Conservation (phyloP, 2,888 invertebrate genomes). For the Nephrotoma flavescens region DNA sequence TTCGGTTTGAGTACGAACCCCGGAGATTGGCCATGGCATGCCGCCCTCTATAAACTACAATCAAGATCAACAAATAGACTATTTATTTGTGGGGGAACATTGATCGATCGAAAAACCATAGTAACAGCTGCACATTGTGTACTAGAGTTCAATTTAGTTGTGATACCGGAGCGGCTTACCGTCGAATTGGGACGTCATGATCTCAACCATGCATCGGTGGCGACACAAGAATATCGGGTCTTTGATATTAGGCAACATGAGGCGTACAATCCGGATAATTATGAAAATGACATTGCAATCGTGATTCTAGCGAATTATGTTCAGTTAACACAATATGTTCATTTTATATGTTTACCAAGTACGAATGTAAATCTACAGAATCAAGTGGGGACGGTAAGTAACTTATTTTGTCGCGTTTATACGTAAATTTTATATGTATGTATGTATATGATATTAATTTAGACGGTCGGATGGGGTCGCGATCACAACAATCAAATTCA, state of each 20-base stretch:
- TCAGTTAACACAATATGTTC: conserved; percentile 20
- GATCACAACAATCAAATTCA: conserved; percentile 15
- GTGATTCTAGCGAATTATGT: conserved; percentile 24
- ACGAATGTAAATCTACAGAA: background rate
- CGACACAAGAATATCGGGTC: conserved; percentile 21
- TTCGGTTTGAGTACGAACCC: background rate
- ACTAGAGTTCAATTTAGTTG: conserved; percentile 15
- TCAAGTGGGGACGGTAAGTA: background rate
- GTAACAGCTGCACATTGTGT: conserved; percentile 27
- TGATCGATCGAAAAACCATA: conserved; percentile 24
- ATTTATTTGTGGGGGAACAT: conserved; percentile 28
- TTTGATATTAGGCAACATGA: conserved; percentile 9
- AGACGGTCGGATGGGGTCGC: conserved; percentile 27
- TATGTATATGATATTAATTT: background rate
- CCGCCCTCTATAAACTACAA: conserved; percentile 18
- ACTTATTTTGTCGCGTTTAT: background rate
- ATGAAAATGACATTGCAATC: conserved; percentile 25
- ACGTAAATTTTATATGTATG: background rate
- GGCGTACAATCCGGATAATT: conserved; percentile 6
- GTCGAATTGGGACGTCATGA: conserved; percentile 28
- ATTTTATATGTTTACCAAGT: conserved; percentile 25
- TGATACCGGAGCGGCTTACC: conserved; percentile 22
- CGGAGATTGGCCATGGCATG: conserved; percentile 34
- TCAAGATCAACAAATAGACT: background rate
- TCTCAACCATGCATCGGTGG: conserved; percentile 22